These are phyloP conservation scores for Sarotherodon lohbergeri DNA, from an alignment of 2,113 vertebrate species.

Conservation along the genomic window DNA sequence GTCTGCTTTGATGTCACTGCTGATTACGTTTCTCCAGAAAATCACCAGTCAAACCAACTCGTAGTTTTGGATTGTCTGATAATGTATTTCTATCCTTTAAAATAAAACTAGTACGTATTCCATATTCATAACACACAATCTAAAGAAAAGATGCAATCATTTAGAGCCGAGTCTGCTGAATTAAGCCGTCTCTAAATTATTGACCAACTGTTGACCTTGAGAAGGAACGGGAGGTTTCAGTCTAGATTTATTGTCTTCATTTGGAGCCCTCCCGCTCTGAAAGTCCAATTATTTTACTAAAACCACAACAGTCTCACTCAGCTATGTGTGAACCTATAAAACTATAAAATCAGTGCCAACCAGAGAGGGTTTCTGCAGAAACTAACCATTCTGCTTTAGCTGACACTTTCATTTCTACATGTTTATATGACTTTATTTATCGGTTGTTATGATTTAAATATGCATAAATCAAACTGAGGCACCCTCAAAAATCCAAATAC, in stretches of 20 bases:
- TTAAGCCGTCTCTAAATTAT: background rate
- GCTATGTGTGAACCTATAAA: slow-evolving; percentile 40
- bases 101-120: background rate
- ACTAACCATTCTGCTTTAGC: slow-evolving; percentile 24
- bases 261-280: slow-evolving; percentile 16
- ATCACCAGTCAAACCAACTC: background rate
- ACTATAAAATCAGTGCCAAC: slow-evolving; percentile 12
- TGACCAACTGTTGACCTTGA: slow-evolving; percentile 12
- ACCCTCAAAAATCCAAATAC: background rate
- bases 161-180: background rate
- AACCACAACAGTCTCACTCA: slow-evolving; percentile 8
- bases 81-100: background rate
- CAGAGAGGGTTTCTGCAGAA: slow-evolving; percentile 9
- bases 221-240: background rate
- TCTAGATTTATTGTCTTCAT: slow-evolving; percentile 39
- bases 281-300: slow-evolving; percentile 52
- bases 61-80: background rate
- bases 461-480: background rate
- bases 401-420: slow-evolving; percentile 43
- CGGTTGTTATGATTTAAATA: slow-evolving; percentile 1
- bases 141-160: background rate
- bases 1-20: slow-evolving; percentile 53
- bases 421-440: slow-evolving; percentile 40
- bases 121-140: background rate
- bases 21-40: background rate